Conservation (phyloP, 2,113 vertebrate species). For the Podarcis raffonei region DNA sequence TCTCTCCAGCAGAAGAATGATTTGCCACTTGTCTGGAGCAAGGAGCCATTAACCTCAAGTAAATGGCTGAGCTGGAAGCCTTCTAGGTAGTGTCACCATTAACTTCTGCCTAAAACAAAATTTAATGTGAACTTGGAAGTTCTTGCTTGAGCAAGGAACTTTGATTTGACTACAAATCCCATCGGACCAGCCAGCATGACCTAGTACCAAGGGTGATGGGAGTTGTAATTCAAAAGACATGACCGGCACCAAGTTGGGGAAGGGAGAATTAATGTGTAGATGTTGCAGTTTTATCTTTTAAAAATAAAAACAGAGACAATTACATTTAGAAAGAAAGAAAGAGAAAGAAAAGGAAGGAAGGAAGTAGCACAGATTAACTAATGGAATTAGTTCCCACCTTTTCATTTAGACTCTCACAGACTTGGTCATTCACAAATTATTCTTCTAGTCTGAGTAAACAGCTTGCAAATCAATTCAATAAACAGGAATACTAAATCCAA, state of each 20-base stretch:
- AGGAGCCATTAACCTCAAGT: not conserved
- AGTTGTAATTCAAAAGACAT: too few relatives aligned
- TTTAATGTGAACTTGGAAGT: not conserved
- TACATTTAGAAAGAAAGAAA: not conserved
- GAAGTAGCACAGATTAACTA: not conserved
- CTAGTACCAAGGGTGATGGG: too few relatives aligned
- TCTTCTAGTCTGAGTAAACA: not conserved
- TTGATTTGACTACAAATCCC: not conserved
- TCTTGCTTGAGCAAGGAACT: not conserved
- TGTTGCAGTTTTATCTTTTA: not conserved
- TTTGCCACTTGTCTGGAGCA: not conserved
- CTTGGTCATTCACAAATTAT: constrained; percentile 11
- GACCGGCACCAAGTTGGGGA: too few relatives aligned
- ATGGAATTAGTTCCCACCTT: not conserved
- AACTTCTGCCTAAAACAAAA: not conserved
- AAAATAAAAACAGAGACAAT: not conserved
- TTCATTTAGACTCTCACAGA: not conserved
- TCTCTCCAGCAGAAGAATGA: not conserved
- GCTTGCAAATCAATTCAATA: not conserved
- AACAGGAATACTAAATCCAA: constrained; percentile 1
- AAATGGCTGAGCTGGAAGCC: not conserved
- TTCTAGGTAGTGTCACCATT: not conserved
- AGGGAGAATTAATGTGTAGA: too few relatives aligned
- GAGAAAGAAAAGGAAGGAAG: not conserved
- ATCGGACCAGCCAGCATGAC: too few relatives aligned